phyloP scores from a whole-genome alignment of 2,113 vertebrate species.

The Melanotaenia duboulayi region DNA sequence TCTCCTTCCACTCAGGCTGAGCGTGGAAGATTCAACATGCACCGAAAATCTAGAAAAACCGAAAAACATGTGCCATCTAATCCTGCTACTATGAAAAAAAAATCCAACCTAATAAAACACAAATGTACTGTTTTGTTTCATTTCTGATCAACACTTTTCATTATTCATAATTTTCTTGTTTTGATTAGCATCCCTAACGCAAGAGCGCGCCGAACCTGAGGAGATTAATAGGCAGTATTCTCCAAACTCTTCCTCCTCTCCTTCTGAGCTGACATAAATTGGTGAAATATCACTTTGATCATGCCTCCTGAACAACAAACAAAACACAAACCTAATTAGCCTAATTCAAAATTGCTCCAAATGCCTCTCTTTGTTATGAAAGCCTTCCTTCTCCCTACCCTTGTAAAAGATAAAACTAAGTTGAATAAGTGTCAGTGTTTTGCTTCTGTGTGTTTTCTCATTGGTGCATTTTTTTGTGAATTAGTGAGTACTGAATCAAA shows the following conservation, averaged over 20 bases:
- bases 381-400: slow-evolving; percentile 47
- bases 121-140: slow-evolving; percentile 69
- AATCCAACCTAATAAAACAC: slow-evolving; percentile 53
- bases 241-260: slow-evolving; percentile 68
- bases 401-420: slow-evolving; percentile 60
- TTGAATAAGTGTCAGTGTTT: slow-evolving; percentile 40
- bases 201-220: slow-evolving; percentile 66
- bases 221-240: slow-evolving; percentile 76
- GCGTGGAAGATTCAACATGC: slow-evolving; percentile 35
- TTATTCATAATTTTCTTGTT: slow-evolving; percentile 80
- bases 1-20: slow-evolving; percentile 49
- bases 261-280: slow-evolving; percentile 79
- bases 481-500: neutral
- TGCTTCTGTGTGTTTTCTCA: slow-evolving; percentile 1
- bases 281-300: slow-evolving; percentile 84
- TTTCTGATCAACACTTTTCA: slow-evolving; percentile 77
- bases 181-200: slow-evolving; percentile 76
- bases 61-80: slow-evolving; percentile 26
- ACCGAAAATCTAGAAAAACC: slow-evolving; percentile 43
- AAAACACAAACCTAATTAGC: slow-evolving; percentile 83
- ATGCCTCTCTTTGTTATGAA: slow-evolving; percentile 73
- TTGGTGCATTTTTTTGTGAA: neutral
- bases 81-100: slow-evolving; percentile 57
- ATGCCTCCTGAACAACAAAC: slow-evolving; percentile 80
- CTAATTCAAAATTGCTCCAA: slow-evolving; percentile 79